Evolutionary conservation across 2,888 invertebrate genomes (phyloP), one percentile per base, ranked within the genome.

Genomic region (Chelonus formosanus): DNA sequence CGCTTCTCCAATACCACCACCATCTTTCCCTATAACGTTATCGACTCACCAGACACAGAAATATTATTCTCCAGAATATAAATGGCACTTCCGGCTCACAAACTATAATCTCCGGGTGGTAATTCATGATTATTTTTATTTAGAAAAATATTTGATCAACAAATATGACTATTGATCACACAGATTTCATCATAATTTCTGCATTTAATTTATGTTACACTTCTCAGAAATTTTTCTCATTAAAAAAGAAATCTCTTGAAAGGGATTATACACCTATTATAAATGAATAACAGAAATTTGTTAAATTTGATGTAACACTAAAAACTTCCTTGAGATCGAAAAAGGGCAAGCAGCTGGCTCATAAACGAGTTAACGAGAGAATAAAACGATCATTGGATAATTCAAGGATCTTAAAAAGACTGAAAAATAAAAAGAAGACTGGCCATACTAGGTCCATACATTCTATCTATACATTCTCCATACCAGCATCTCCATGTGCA

Each of bases 321-420:
- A 20, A 20, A 20, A 20, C 20, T 20, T 20, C 20, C 20, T 20
- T 20, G 20, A 20, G 20, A 20, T 20, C 20, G 20, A 56, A 44
- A 40, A 31, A 56, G 56, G 7, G 44, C 31, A 43, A 40, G 31
- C 32, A 5, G 57, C 20, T 40, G 63, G 63, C 31, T 50, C 43
- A 32, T 58, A 67, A 67, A 63, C 62, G 62, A 59, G 59, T 58
- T 59, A 63, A 63, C 67, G 58, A 67, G 67, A 67, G 44, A 52
- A 67, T 62, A 62, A 52, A 63, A 62, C 57, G 60, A 55, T 53
- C 34, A 44, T 50, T 60, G 35, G 64, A 60, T 65, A 66, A 63
- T 64, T 58, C 58, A 56, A 45, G 53, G 35, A 64, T 64, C 53
- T 64, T 31, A 32, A 53, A 44, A 45, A 36, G 35, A 50, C 36